Conservation (phyloP, 2,888 invertebrate genomes). For the Euproctis similis region DNA sequence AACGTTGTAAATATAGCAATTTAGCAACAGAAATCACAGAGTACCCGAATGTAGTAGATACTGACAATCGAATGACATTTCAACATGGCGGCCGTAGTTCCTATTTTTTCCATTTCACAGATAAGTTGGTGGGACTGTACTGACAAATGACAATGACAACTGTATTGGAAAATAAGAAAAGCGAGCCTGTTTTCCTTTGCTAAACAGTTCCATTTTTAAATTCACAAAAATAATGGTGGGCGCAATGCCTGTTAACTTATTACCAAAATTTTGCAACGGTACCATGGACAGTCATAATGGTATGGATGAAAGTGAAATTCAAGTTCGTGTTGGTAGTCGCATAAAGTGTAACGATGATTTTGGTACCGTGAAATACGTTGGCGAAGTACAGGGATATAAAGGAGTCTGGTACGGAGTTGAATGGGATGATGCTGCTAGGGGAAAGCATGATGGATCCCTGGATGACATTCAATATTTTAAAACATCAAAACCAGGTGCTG, state of each 20-base stretch:
- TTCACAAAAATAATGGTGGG: slow-evolving; percentile 69
- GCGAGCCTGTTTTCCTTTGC: slow-evolving; percentile 62
- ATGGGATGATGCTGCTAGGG: slow-evolving; percentile 92
- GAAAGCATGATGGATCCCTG: slow-evolving; percentile 94
- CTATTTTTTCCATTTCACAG: too few relatives aligned
- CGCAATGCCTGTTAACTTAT: slow-evolving; percentile 72
- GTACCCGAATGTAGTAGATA: too few relatives aligned
- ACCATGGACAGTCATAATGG: slow-evolving; percentile 69
- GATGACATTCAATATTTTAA: slow-evolving; percentile 89
- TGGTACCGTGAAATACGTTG: slow-evolving; percentile 82
- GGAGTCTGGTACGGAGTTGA: slow-evolving; percentile 96
- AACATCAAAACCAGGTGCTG: slow-evolving; percentile 84
- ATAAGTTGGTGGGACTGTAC: too few relatives aligned
- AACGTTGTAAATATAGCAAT: too few relatives aligned
- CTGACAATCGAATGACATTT: too few relatives aligned
- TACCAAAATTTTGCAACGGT: slow-evolving; percentile 72
- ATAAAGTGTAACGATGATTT: slow-evolving; percentile 60
- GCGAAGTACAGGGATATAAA: slow-evolving; percentile 80
- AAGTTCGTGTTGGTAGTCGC: slow-evolving; percentile 66
- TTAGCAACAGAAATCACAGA: too few relatives aligned
- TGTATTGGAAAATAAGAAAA: slow-evolving; percentile 18
- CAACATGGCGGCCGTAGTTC: too few relatives aligned
- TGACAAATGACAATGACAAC: not conserved
- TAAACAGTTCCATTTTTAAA: slow-evolving; percentile 67
- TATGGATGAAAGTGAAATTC: slow-evolving; percentile 57